Percentiles rank a stretch among this genome's conserved stretches.
These are phyloP conservation scores for Augochlorella aurata DNA, from an alignment of 2,888 invertebrate species.

Conservation along the genomic window DNA sequence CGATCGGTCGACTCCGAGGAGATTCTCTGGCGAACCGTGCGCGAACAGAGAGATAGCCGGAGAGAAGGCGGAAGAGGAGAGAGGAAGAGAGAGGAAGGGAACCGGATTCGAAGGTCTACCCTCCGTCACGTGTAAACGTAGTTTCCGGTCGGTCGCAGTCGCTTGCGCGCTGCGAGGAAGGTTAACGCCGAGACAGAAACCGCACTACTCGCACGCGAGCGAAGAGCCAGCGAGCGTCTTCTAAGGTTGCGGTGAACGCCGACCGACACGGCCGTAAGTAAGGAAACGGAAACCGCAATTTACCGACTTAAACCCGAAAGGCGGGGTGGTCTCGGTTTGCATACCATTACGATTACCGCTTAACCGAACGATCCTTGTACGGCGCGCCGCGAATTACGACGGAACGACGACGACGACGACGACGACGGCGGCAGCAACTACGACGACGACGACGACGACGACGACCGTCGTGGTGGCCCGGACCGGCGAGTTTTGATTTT, in stretches of 20 bases:
- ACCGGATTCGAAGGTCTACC: not conserved
- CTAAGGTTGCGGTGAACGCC: conserved; percentile 41
- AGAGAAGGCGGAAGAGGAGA: no score
- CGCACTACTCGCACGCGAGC: conserved; percentile 19
- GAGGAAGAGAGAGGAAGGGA: not conserved
- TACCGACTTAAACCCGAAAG: conserved; percentile 41
- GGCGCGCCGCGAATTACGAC: conserved; percentile 15
- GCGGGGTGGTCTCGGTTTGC: conserved; percentile 8
- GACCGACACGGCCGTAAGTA: conserved; percentile 36
- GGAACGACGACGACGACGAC: not conserved
- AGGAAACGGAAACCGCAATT: conserved; percentile 45
- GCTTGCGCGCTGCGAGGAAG: conserved; percentile 27
- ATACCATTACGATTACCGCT: conserved; percentile 28
- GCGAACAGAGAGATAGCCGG: no score
- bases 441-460: not conserved
- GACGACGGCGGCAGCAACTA: no score
- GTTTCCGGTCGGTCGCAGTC: not conserved
- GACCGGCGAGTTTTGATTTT: conserved; percentile 11
- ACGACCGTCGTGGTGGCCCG: not conserved
- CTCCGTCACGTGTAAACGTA: not conserved
- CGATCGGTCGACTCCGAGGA: no score
- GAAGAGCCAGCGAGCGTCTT: conserved; percentile 19
- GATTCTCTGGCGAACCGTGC: not conserved
- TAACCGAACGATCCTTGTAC: conserved; percentile 24
- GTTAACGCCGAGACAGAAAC: conserved; percentile 16